Percentiles rank a stretch among this genome's conserved stretches.
phyloP scores from a whole-genome alignment of 2,888 invertebrate species.

The Cybosia mesomella region DNA sequence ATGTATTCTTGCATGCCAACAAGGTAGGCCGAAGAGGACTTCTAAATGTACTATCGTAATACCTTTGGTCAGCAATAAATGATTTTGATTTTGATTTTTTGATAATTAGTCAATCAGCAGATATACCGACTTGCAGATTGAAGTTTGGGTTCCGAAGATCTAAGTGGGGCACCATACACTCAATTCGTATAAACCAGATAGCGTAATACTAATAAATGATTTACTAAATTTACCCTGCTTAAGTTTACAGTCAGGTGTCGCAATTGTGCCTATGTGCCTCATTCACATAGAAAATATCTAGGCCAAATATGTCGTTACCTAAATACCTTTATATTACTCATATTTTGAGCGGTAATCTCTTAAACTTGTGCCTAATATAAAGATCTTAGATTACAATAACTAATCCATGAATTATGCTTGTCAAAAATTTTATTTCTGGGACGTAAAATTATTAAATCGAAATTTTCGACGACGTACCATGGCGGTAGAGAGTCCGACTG shows the following conservation, averaged over 20 bases:
- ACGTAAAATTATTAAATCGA: conserved; percentile 13
- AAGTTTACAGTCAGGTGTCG: neutral
- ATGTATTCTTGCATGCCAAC: too few relatives aligned
- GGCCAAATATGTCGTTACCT: conserved; percentile 9
- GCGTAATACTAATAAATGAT: neutral
- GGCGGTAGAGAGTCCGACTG: too few relatives aligned
- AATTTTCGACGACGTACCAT: neutral
- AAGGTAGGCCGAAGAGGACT: too few relatives aligned
- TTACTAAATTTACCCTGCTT: neutral
- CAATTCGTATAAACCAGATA: too few relatives aligned
- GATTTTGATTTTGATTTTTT: too few relatives aligned
- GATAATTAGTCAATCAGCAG: too few relatives aligned
- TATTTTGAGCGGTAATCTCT: neutral
- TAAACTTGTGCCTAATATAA: conserved; percentile 1
- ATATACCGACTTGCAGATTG: too few relatives aligned
- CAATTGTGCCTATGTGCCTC: neutral
- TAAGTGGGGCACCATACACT: too few relatives aligned
- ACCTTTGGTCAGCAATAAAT: too few relatives aligned
- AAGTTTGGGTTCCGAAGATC: too few relatives aligned
- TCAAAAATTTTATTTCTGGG: conserved; percentile 19
- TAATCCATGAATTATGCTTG: conserved; percentile 10
- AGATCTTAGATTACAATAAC: neutral
- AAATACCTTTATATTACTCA: neutral
- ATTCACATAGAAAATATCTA: conserved; percentile 6
- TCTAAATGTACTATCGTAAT: too few relatives aligned